Evolutionary conservation across 2,797 vertebrate genomes (phyloP).

Genomic region (Prunella strophiata): DNA sequence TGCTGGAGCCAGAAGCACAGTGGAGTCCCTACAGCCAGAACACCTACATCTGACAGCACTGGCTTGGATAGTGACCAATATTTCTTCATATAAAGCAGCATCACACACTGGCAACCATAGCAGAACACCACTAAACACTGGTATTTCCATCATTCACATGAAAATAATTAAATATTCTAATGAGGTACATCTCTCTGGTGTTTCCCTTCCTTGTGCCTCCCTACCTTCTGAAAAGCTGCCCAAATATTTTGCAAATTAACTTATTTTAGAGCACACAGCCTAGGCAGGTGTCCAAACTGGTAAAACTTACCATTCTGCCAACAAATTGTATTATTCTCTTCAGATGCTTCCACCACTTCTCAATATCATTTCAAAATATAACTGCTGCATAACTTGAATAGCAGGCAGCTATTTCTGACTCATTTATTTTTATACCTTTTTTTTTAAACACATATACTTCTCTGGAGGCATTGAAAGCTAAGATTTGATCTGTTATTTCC

Average conservation of each 20-base stretch:
- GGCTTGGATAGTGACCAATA: background rate
- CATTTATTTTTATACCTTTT: background rate
- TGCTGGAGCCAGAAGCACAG: background rate
- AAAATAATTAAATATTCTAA: background rate
- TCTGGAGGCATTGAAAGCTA: background rate
- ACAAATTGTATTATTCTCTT: slow-evolving; percentile 11
- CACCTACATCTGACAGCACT: background rate
- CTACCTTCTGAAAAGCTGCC: background rate
- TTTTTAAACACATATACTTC: background rate
- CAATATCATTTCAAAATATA: slow-evolving; percentile 5
- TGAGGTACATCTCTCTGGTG: background rate
- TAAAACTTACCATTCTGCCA: slow-evolving; percentile 19
- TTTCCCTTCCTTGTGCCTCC: background rate
- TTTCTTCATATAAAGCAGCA: background rate
- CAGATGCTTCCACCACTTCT: slow-evolving; percentile 28
- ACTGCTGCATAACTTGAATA: slow-evolving; percentile 1
- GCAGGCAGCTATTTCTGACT: background rate
- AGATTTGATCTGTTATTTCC: background rate
- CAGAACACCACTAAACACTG: background rate
- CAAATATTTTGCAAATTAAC: slow-evolving; percentile 41
- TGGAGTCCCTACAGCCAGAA: background rate
- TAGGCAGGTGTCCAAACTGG: background rate
- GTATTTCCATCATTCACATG: background rate
- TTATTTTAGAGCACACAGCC: slow-evolving; percentile 11
- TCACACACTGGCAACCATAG: background rate